phyloP scores from a whole-genome alignment of 2,888 invertebrate species.

The Ennomos quercinarius region DNA sequence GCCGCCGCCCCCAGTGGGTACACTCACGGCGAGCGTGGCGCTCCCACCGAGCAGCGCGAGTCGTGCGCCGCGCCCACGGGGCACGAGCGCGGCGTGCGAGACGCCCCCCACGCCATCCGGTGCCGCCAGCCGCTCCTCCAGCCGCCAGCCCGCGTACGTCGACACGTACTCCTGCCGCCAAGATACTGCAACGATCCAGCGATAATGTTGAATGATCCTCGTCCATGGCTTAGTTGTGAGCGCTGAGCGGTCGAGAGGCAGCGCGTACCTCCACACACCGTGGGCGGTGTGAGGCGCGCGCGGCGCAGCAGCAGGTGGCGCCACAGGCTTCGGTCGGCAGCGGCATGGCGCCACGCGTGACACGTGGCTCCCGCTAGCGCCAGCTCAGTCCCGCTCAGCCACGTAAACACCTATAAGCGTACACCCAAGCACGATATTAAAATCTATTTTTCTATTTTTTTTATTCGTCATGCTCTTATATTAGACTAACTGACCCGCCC shows the following conservation, averaged over 20 bases:
- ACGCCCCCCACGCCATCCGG: constrained; percentile 17
- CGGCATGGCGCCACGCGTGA: constrained; percentile 62
- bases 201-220: neutral
- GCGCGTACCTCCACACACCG: neutral
- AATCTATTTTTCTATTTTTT: too few species aligned
- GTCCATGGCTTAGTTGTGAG: too few species aligned
- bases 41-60: constrained; percentile 35
- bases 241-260: too few species aligned
- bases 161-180: constrained; percentile 61
- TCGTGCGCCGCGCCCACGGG: constrained; percentile 20
- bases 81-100: constrained; percentile 33
- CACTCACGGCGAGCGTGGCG: constrained; percentile 36
- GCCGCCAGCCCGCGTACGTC: constrained; percentile 39
- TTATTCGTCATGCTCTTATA: too few species aligned
- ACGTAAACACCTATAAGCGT: constrained; percentile 50
- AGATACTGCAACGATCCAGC: constrained; percentile 25
- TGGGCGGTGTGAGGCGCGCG: constrained; percentile 19
- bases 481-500: too few species aligned
- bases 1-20: constrained; percentile 35
- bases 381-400: constrained; percentile 51
- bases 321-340: constrained; percentile 57
- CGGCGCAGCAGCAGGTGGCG: constrained; percentile 50
- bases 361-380: constrained; percentile 58
- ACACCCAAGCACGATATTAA: neutral
- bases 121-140: constrained; percentile 27